A percentile compares a stretch with the other conserved stretches of the same genome.
phyloP scores from a whole-genome alignment of 2,113 vertebrate genomes.

The Apteryx owenii region DNA sequence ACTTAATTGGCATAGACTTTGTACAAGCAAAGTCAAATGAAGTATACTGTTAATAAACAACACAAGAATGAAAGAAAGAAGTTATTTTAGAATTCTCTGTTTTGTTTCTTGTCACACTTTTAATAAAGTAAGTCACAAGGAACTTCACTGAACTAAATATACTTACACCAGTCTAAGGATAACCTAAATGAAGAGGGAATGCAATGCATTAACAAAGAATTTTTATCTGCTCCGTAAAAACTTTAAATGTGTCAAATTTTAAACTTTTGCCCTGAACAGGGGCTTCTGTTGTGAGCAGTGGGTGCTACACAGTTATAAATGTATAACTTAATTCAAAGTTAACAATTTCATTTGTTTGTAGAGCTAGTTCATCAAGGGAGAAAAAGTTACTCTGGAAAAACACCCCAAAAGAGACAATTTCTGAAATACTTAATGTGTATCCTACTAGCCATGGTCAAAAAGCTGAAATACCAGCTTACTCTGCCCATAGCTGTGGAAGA shows the following conservation, averaged over 20 bases:
- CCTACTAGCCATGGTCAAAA: background rate
- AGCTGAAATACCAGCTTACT: background rate
- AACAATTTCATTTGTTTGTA: background rate
- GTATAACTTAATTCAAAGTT: background rate
- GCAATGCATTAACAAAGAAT: background rate
- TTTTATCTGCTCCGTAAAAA: constrained; percentile 11
- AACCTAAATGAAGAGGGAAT: background rate
- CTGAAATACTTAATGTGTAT: background rate
- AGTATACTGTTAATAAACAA: constrained; percentile 18
- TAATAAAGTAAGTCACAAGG: background rate
- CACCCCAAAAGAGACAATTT: background rate
- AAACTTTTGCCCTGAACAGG: background rate
- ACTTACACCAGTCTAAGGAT: background rate
- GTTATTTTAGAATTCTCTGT: background rate
- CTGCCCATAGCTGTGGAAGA: background rate
- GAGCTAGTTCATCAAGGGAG: background rate
- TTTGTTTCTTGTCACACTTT: background rate
- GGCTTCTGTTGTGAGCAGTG: background rate
- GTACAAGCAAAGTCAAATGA: background rate
- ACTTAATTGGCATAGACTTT: background rate
- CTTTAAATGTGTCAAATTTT: background rate
- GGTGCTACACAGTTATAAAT: background rate
- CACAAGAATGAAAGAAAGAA: background rate
- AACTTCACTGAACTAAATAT: background rate
- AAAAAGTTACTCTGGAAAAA: constrained; percentile 1